These are phyloP conservation scores for Lepisosteus oculatus DNA, from an alignment of 2,113 vertebrate species.

Conservation along the genomic window DNA sequence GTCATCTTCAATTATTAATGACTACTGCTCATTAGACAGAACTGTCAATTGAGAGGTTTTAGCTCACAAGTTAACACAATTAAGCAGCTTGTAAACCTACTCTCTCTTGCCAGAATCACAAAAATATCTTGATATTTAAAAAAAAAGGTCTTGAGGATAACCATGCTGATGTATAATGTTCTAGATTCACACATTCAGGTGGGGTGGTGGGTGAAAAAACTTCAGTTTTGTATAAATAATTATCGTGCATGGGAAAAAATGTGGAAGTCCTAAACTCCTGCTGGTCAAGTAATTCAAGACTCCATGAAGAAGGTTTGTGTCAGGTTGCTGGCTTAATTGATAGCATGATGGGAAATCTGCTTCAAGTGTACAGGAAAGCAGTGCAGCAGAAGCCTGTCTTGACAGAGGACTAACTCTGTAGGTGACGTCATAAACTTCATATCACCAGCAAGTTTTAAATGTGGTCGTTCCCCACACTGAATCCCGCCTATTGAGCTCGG, in stretches of 20 bases:
- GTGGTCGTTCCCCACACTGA: too few relatives aligned
- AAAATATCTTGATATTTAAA: neutral
- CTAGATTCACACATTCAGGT: neutral
- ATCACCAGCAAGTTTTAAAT: too few relatives aligned
- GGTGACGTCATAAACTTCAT: too few relatives aligned
- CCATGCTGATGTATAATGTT: neutral
- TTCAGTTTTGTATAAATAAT: neutral
- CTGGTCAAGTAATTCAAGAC: neutral
- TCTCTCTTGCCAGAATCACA: neutral
- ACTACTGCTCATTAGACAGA: neutral
- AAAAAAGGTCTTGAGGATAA: neutral
- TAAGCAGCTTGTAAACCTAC: neutral
- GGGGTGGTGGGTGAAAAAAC: neutral
- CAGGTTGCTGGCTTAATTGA: neutral
- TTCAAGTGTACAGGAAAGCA: too few relatives aligned
- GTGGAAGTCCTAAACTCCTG: too few relatives aligned
- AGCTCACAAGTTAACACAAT: neutral
- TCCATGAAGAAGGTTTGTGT: neutral
- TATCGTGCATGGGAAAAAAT: neutral
- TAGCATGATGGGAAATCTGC: neutral
- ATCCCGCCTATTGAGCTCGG: too few relatives aligned
- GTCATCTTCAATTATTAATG: neutral
- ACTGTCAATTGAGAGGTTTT: neutral
- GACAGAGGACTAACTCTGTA: too few relatives aligned
- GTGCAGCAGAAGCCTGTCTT: too few relatives aligned